Conservation (phyloP, 1,140 invertebrate genomes). For the Achatina immaculata region DNA sequence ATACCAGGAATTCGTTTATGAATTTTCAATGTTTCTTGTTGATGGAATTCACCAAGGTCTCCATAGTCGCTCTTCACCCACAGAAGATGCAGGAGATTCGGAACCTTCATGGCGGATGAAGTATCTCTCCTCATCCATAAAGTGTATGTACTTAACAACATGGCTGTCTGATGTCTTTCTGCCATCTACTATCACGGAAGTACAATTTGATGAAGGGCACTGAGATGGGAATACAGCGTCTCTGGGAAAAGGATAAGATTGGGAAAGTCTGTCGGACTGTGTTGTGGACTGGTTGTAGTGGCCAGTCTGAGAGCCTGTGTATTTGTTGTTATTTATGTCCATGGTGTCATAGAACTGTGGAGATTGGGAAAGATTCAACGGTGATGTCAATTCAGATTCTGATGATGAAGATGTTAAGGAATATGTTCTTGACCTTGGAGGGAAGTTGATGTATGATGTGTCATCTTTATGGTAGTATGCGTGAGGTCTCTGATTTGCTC, state of each 20-base stretch:
- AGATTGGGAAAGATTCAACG: slow-evolving; percentile 36
- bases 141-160: slow-evolving; percentile 20
- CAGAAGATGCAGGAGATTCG: slow-evolving; percentile 27
- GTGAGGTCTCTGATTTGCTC: background rate
- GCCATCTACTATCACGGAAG: slow-evolving; percentile 20
- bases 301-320: background rate
- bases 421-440: slow-evolving; percentile 10
- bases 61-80: slow-evolving; percentile 34
- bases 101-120: slow-evolving; percentile 16
- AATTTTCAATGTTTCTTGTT: no score
- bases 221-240: background rate
- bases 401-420: slow-evolving; percentile 35
- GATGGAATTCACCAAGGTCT: slow-evolving; percentile 29
- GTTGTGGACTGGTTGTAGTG: no score
- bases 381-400: slow-evolving; percentile 27
- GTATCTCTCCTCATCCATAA: slow-evolving; percentile 25
- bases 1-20: no score
- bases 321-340: background rate
- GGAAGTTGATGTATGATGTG: background rate
- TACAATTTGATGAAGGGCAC: slow-evolving; percentile 10
- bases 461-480: background rate
- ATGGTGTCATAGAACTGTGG: slow-evolving; percentile 20
- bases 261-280: background rate
- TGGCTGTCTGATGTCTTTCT: background rate
- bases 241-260: background rate